These are phyloP conservation scores for Propithecus coquereli DNA, from an alignment of 2,113 vertebrate genomes.

Conservation along the genomic window DNA sequence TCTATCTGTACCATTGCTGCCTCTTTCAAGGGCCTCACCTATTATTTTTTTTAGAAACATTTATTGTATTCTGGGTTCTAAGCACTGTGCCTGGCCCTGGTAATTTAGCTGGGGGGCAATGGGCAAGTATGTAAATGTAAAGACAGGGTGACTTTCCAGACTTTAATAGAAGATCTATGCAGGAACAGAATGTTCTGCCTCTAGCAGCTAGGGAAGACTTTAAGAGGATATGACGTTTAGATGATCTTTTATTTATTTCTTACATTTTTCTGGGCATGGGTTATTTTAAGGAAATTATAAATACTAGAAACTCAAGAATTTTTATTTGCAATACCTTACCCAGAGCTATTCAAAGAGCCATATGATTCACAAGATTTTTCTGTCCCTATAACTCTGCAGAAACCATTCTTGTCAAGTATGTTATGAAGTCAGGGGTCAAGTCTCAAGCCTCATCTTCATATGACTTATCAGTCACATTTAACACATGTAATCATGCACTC, in stretches of 20 bases:
- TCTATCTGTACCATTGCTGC: not conserved
- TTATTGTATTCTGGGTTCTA: not conserved
- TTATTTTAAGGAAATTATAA: conserved; percentile 55
- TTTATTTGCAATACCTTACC: conserved; percentile 25
- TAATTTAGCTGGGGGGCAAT: not conserved
- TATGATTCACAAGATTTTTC: conserved; percentile 31
- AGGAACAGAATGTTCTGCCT: not conserved
- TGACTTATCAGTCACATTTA: not conserved
- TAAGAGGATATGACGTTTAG: not conserved
- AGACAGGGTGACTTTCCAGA: not conserved
- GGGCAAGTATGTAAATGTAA: not conserved
- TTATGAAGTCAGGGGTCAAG: not conserved
- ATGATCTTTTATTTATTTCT: conserved; percentile 39
- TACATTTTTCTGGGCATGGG: not conserved
- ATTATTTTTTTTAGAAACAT: not conserved
- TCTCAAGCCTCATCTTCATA: not conserved
- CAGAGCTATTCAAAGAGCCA: not conserved
- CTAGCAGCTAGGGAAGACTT: not conserved
- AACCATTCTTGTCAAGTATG: not conserved
- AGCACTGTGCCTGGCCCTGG: not conserved
- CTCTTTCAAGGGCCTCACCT: not conserved
- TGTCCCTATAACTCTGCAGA: not conserved
- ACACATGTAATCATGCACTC: not conserved
- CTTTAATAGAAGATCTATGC: not conserved
- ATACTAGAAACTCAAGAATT: conserved; percentile 17